Percentiles rank a stretch among this genome's conserved stretches.
phyloP scores from a whole-genome alignment of 2,797 vertebrate species.

The Vespertilio murinus region DNA sequence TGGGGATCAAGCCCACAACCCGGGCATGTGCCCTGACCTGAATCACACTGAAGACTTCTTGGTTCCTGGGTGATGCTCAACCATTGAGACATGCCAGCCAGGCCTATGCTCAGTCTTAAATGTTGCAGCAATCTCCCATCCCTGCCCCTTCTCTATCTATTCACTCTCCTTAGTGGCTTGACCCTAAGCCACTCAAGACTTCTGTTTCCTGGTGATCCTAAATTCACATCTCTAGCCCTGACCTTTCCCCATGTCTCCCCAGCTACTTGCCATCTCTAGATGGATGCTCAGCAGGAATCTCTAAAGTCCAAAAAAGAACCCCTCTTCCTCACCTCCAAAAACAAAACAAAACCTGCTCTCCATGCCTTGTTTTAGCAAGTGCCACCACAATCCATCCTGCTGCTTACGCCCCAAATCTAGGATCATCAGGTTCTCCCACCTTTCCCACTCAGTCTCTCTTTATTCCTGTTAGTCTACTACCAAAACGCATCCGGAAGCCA shows the following conservation, averaged over 20 bases:
- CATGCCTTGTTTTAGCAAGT: not conserved
- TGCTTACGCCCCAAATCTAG: not conserved
- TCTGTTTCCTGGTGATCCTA: not conserved
- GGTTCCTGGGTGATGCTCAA: no score
- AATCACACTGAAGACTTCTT: no score
- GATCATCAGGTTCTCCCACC: not conserved
- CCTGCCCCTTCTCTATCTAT: not conserved
- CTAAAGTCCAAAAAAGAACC: not conserved
- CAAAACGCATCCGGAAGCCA: not conserved
- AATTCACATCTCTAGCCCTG: not conserved
- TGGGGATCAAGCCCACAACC: no score
- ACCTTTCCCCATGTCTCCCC: not conserved
- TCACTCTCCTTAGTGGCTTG: not conserved
- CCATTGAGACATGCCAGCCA: no score
- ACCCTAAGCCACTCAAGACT: not conserved
- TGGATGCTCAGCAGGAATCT: not conserved
- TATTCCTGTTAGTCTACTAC: not conserved
- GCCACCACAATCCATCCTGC: not conserved
- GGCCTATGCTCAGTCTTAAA: not conserved
- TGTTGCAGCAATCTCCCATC: not conserved
- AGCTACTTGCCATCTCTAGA: not conserved
- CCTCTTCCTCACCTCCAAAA: not conserved
- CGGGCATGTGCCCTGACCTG: no score
- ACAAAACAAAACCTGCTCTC: not conserved
- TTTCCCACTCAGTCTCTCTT: not conserved